Percentiles rank a stretch among this genome's conserved stretches.
Conservation (phyloP, 2,113 vertebrate species). For the Gallinago paraguaiae region DNA sequence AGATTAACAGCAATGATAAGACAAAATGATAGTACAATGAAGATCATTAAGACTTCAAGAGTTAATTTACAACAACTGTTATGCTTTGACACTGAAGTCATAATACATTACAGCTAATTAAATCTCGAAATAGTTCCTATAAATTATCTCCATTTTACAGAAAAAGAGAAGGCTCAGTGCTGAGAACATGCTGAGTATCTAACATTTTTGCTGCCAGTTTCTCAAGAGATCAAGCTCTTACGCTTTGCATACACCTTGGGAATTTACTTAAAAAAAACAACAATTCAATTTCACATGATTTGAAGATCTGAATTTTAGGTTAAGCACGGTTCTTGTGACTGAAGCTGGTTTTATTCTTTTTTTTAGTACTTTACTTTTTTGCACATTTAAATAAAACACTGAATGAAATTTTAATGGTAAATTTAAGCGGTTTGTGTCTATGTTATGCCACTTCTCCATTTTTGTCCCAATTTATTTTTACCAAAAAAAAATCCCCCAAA, state of each 20-base stretch:
- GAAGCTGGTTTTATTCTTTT: not conserved
- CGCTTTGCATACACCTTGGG: not conserved
- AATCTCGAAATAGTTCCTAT: not conserved
- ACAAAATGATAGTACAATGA: not conserved
- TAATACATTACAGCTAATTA: not conserved
- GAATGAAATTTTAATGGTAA: not conserved
- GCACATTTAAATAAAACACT: not conserved
- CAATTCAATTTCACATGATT: not conserved
- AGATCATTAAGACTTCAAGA: not conserved
- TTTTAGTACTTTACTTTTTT: not conserved
- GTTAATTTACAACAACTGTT: not conserved
- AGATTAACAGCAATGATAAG: not conserved
- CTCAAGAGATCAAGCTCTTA: not conserved
- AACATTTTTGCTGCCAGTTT: not conserved
- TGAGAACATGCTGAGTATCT: not conserved
- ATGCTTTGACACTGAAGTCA: not conserved
- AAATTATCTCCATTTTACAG: not conserved
- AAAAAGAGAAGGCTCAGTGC: not conserved
- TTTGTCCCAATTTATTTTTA: not conserved
- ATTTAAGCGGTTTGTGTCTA: not conserved
- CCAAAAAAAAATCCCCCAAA: not conserved
- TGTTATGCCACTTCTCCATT: not conserved
- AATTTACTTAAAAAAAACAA: not conserved
- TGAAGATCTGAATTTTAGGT: not conserved
- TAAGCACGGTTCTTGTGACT: not conserved